Evolutionary conservation across 2,797 vertebrate species (phyloP).

Genomic region (Tiaroga cobitis): DNA sequence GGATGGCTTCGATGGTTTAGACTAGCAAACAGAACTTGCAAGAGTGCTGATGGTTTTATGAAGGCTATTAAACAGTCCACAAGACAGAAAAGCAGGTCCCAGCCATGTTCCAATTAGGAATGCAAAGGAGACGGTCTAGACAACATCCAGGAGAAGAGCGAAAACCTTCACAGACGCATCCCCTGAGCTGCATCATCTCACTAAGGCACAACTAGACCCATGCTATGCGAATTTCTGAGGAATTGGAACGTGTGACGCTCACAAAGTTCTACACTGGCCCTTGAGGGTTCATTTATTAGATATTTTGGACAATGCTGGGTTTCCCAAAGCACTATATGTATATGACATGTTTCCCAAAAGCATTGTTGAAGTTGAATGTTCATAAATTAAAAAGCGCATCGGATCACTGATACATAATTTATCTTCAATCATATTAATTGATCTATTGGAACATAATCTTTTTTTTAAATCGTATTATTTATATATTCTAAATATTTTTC

Average conservation of each 20-base stretch:
- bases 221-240: background rate
- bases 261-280: background rate
- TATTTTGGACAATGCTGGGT: background rate
- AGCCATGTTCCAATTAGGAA: constrained; percentile 32
- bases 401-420: background rate
- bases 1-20: background rate
- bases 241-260: background rate
- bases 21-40: background rate
- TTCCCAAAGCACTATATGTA: background rate
- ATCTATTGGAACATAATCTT: too few relatives aligned
- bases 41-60: constrained; percentile 22
- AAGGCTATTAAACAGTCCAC: background rate
- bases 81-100: constrained; percentile 17
- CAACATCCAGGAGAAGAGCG: constrained; percentile 48
- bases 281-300: background rate
- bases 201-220: background rate
- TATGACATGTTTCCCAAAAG: background rate
- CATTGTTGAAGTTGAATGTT: background rate
- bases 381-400: background rate
- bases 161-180: constrained; percentile 23
- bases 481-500: too few relatives aligned
- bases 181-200: background rate
- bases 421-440: too few relatives aligned
- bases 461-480: too few relatives aligned
- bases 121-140: constrained; percentile 48